Conservation (phyloP, 2,113 vertebrate species). For the Tyrannus savana region DNA sequence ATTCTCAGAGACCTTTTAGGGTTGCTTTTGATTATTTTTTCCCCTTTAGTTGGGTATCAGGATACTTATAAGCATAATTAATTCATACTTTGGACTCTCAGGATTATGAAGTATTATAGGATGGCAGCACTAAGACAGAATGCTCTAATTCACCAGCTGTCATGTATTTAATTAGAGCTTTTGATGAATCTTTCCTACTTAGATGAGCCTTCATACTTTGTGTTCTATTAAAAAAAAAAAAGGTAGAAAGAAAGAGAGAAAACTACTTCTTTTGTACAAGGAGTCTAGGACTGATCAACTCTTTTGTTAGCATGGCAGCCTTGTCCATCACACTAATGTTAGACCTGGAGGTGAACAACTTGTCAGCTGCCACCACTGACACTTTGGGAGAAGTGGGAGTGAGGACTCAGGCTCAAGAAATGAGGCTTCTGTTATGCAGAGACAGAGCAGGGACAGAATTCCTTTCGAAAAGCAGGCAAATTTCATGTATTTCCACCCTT, state of each 20-base stretch:
- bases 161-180: slow-evolving; percentile 81
- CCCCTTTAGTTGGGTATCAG: slow-evolving; percentile 35
- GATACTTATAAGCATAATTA: slow-evolving; percentile 74
- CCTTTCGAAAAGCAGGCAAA: background rate
- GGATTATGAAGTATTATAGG: slow-evolving; percentile 79
- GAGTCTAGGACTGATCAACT: background rate
- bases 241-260: background rate
- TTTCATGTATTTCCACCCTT: background rate
- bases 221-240: background rate
- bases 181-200: slow-evolving; percentile 72
- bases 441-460: background rate
- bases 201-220: slow-evolving; percentile 35
- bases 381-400: background rate
- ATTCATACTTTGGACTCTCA: slow-evolving; percentile 77
- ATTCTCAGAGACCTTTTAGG: slow-evolving; percentile 6
- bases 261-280: background rate
- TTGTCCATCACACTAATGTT: background rate
- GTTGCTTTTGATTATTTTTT: slow-evolving; percentile 36
- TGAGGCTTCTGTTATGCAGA: background rate
- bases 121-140: slow-evolving; percentile 76
- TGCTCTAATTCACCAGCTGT: slow-evolving; percentile 79
- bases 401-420: background rate
- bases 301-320: background rate
- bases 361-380: background rate
- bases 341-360: background rate